A percentile compares a stretch with the other conserved stretches of the same genome.
Evolutionary conservation across 1,140 invertebrate species (phyloP).

Genomic region (Rhopalosiphum maidis): DNA sequence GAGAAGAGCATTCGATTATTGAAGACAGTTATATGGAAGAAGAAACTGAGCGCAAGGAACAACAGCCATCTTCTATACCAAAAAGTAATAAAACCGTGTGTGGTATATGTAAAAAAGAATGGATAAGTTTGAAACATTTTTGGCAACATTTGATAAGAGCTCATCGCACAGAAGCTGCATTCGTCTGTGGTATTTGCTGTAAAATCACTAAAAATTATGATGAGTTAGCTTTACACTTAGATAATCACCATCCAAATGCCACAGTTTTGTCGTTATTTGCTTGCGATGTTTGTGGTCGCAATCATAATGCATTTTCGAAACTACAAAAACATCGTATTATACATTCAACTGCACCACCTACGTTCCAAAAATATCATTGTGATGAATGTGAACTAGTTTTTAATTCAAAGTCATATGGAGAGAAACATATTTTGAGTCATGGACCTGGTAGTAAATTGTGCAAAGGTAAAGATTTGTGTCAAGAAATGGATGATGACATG

Average conservation of each 20-base stretch:
- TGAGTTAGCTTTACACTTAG: slow-evolving; percentile 67
- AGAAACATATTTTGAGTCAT: slow-evolving; percentile 51
- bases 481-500: slow-evolving; percentile 53
- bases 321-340: slow-evolving; percentile 68
- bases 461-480: slow-evolving; percentile 46
- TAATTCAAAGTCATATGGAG: slow-evolving; percentile 34
- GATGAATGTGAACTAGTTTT: slow-evolving; percentile 54
- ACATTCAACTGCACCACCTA: slow-evolving; percentile 64
- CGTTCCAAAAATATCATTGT: slow-evolving; percentile 30
- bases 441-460: slow-evolving; percentile 47
- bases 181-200: slow-evolving; percentile 70
- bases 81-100: slow-evolving; percentile 62
- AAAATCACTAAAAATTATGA: slow-evolving; percentile 67
- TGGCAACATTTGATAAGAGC: slow-evolving; percentile 72
- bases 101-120: slow-evolving; percentile 69
- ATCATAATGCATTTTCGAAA: slow-evolving; percentile 71
- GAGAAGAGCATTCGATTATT: slow-evolving; percentile 61
- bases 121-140: slow-evolving; percentile 70
- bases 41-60: slow-evolving; percentile 29
- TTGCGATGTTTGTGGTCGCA: slow-evolving; percentile 69
- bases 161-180: slow-evolving; percentile 68
- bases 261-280: slow-evolving; percentile 67
- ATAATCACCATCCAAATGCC: slow-evolving; percentile 65
- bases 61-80: neutral
- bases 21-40: slow-evolving; percentile 54